Evolutionary conservation across 2,888 invertebrate species (phyloP).

Genomic region (Machimus atricapillus): DNA sequence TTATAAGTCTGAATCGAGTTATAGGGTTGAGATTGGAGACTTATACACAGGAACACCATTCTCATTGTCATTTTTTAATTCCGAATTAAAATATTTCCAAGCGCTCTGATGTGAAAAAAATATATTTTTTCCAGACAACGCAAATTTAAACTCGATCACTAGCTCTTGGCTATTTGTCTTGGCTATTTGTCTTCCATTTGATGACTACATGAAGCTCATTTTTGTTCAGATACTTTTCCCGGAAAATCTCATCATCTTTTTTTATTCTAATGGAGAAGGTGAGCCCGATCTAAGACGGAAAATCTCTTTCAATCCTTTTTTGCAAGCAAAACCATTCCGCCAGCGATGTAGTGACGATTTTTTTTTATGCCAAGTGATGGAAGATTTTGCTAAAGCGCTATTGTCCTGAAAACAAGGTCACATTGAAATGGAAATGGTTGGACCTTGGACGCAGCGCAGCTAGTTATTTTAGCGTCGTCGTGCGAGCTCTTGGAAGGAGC

Average conservation of each 20-base stretch:
- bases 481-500: neutral
- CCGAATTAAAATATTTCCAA: neutral
- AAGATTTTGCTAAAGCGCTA: neutral
- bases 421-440: slow-evolving; percentile 18
- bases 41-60: neutral
- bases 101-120: neutral
- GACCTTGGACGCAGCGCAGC: neutral
- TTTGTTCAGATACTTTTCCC: neutral
- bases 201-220: neutral
- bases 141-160: neutral
- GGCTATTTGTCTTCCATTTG: neutral
- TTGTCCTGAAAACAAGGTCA: neutral
- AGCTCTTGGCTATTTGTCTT: neutral
- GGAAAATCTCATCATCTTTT: neutral
- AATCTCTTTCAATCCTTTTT: neutral
- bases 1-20: neutral
- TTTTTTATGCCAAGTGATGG: neutral
- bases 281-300: neutral
- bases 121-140: neutral
- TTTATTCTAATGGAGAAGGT: neutral
- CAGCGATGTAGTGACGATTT: neutral
- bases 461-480: neutral
- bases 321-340: neutral
- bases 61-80: neutral
- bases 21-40: neutral